These are phyloP conservation scores for Panthera leo DNA, from an alignment of 2,113 vertebrate species.

Conservation along the genomic window DNA sequence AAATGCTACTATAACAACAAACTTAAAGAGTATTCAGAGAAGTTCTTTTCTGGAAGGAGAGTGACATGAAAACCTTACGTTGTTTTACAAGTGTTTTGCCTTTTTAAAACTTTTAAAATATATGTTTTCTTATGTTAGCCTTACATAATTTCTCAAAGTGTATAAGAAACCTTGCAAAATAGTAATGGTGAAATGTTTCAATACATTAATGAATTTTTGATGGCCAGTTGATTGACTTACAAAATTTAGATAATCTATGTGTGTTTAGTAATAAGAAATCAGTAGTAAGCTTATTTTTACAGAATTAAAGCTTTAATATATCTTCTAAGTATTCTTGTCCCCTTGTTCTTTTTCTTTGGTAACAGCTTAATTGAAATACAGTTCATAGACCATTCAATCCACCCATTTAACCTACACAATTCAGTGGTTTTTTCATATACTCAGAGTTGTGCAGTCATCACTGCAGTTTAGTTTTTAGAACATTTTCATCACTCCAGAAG, in stretches of 20 bases:
- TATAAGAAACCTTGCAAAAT: constrained; percentile 2
- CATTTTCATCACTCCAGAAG: neutral
- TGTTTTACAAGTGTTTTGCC: neutral
- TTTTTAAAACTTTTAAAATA: constrained; percentile 3
- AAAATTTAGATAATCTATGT: neutral
- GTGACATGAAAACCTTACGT: neutral
- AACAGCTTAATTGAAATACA: neutral
- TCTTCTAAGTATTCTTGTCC: neutral
- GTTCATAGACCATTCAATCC: neutral
- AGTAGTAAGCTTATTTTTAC: neutral
- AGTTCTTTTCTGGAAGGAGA: neutral
- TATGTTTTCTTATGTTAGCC: neutral
- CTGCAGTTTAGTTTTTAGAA: neutral
- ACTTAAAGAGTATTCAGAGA: neutral
- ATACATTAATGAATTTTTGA: neutral
- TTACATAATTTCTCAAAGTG: neutral
- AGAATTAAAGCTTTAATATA: neutral
- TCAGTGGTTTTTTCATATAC: neutral
- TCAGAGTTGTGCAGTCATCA: neutral
- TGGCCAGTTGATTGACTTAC: neutral
- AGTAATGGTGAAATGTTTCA: neutral
- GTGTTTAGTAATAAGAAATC: neutral
- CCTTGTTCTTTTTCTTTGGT: neutral
- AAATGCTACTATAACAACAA: neutral
- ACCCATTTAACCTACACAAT: neutral